A percentile compares a stretch with the other conserved stretches of the same genome.
These are phyloP conservation scores for Apaloderma vittatum DNA, from an alignment of 2,113 vertebrate species.

Conservation along the genomic window DNA sequence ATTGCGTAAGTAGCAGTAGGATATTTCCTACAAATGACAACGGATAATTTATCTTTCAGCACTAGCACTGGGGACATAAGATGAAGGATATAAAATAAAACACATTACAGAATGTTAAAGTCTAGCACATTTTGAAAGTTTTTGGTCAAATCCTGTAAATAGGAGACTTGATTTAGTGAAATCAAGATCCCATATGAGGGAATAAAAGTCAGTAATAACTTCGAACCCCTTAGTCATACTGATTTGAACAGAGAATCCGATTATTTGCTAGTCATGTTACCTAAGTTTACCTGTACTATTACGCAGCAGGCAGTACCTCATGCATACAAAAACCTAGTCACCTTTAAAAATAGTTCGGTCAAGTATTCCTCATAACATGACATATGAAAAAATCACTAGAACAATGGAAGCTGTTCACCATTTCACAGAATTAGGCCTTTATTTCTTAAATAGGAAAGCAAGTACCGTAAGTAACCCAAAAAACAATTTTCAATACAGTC, in stretches of 20 bases:
- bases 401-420: not conserved
- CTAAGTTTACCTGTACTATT: not conserved
- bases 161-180: not conserved
- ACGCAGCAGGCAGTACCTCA: not conserved
- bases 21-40: not conserved
- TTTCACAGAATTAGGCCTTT: not conserved
- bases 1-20: not conserved
- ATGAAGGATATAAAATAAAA: not conserved
- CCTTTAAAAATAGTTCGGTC: not conserved
- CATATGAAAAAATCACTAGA: not conserved
- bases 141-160: not conserved
- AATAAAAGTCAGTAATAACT: not conserved
- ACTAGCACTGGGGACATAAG: not conserved
- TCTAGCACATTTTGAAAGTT: not conserved
- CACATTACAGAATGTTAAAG: not conserved
- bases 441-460: not conserved
- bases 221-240: not conserved
- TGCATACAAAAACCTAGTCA: not conserved
- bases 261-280: not conserved
- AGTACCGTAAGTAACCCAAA: not conserved
- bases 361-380: not conserved
- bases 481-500: not conserved
- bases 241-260: not conserved
- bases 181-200: not conserved
- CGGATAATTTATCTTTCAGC: not conserved